Base-by-base conservation (phyloP, 2,797 vertebrate genomes). In the Etheostoma nigrum region DNA sequence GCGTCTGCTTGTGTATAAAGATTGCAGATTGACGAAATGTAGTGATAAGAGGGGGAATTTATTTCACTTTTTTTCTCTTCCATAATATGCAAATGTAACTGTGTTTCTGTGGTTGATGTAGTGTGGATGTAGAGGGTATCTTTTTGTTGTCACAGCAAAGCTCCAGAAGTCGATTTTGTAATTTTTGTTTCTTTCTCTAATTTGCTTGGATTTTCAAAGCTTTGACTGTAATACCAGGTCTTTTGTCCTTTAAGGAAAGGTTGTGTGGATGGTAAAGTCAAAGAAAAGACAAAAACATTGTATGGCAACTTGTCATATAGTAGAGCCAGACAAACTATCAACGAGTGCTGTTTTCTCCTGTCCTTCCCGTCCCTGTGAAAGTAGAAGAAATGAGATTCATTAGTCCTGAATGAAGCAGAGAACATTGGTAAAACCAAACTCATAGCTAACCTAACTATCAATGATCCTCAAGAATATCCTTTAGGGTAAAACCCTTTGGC, bases 51-150 rank as follows among this genome's bases (percentile, higher is more conserved):
- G 64, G 40, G 33, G 81, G 76, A 83, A 75, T 79, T 75, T 51
- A 63, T 84, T 68, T 69, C 42, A 68, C 64, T 40, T 4, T 40
- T 12, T 48, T 18, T 21, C 14, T 36, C 55, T 44, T 79, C 57
- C 51, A 71, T 71, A 74, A 49, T 81, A 82, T 84, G 72, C 70
- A 73, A 63, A 44, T 78, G 72, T 72, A 19, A 44, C 23, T 72
- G 62, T 75, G 72, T 82, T 59, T 86, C 73, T 74, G 78, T 86
- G 82, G 85, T 82, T 23, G 61, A 81, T 77, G 88, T 91, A 90
- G 88, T 90, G 87, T 87, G 44, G 70, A 76, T 84, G 71, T 63
- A 52, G 64, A 86, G 42, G 63, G 53, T 81, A 87, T 53, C 59
- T 65, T 61, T 59, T 61, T 59, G 80, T 63, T 27, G 54, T 81